These are phyloP conservation scores for Synanthedon myopaeformis DNA, from an alignment of 2,888 invertebrate genomes.

Conservation along the genomic window DNA sequence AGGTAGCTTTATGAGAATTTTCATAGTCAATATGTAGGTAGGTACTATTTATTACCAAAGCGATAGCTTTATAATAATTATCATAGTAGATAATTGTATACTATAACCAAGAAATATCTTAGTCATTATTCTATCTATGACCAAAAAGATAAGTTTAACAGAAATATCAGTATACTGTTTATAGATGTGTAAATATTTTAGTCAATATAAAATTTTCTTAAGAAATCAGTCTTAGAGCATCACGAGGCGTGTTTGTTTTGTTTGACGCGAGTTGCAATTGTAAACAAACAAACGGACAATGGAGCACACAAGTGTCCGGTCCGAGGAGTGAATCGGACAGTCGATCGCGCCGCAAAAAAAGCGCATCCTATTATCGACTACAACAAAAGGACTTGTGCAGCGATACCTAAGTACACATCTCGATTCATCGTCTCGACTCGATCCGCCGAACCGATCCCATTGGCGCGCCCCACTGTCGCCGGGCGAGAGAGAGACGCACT, in stretches of 20 bases:
- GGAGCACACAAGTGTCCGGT: constrained; percentile 12
- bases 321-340: constrained; percentile 31
- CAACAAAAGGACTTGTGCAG: constrained; percentile 69
- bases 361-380: constrained; percentile 71
- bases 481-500: constrained; percentile 45
- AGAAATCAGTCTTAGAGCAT: constrained; percentile 1
- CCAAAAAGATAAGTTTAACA: too few relatives aligned
- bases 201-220: too few relatives aligned
- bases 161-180: too few relatives aligned
- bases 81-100: too few relatives aligned
- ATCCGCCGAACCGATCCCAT: constrained; percentile 67
- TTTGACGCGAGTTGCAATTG: constrained; percentile 17
- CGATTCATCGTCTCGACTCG: constrained; percentile 70
- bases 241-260: constrained; percentile 20
- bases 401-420: constrained; percentile 71
- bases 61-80: too few relatives aligned
- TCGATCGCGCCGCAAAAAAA: constrained; percentile 62
- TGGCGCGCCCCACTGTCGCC: constrained; percentile 69
- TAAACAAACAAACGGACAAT: constrained; percentile 37
- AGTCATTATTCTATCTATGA: too few relatives aligned
- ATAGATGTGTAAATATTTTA: too few relatives aligned
- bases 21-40: too few relatives aligned
- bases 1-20: too few relatives aligned
- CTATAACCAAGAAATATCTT: too few relatives aligned
- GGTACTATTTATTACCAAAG: too few relatives aligned